phyloP scores from a whole-genome alignment of 2,888 invertebrate species.

The Agrypnus murinus region DNA sequence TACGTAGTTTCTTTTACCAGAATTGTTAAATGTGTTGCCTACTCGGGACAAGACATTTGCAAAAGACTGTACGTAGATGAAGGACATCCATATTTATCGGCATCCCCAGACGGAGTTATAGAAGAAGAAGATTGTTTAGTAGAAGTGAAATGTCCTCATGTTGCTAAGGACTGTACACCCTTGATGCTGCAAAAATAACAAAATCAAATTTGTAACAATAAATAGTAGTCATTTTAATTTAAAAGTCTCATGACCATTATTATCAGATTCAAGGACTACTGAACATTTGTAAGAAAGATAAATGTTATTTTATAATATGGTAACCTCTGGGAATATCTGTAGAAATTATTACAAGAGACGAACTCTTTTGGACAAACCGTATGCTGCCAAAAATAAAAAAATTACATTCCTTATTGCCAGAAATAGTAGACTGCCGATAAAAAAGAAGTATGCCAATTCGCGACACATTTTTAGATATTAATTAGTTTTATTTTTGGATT shows the following conservation, averaged over 20 bases:
- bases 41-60: too few relatives aligned
- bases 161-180: background rate
- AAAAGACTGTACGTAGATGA: too few relatives aligned
- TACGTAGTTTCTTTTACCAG: too few relatives aligned
- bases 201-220: too few relatives aligned
- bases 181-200: background rate
- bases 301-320: background rate
- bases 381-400: background rate
- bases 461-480: background rate
- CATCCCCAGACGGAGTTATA: background rate
- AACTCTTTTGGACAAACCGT: conserved; percentile 2
- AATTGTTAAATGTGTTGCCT: too few relatives aligned
- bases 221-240: too few relatives aligned
- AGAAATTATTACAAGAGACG: background rate
- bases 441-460: background rate
- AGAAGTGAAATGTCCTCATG: background rate
- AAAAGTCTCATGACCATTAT: background rate
- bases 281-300: background rate
- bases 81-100: background rate
- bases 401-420: background rate
- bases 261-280: background rate
- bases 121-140: background rate
- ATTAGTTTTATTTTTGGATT: too few relatives aligned
- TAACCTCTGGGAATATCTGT: background rate
- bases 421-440: conserved; percentile 4